Evolutionary conservation across 2,113 vertebrate genomes (phyloP).

Genomic region (Anolis sagrei): DNA sequence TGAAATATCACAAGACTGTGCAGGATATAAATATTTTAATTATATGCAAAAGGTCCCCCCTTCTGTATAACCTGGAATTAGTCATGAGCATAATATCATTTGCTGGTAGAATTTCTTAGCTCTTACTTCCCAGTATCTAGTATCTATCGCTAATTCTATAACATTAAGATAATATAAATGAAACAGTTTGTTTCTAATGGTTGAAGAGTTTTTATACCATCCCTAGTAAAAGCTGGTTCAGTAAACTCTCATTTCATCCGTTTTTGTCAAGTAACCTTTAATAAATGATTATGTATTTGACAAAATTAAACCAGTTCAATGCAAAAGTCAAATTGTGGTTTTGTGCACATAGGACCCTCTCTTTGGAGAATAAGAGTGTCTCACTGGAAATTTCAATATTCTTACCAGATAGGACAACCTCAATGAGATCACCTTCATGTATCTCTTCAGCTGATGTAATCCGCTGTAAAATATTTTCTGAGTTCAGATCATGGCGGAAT

Average conservation of each 20-base stretch:
- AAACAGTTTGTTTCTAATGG: not conserved
- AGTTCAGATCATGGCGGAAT: constrained; percentile 94
- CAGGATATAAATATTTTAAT: too few relatives aligned
- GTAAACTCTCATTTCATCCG: not conserved
- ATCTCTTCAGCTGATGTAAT: constrained; percentile 94
- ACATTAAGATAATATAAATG: not conserved
- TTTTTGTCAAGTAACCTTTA: not conserved
- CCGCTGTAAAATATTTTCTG: constrained; percentile 97
- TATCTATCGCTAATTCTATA: not conserved
- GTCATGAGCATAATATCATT: not conserved
- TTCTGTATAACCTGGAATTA: not conserved
- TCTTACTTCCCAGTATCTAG: too few relatives aligned
- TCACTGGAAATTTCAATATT: constrained; percentile 1
- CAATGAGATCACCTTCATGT: constrained; percentile 95
- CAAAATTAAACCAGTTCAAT: not conserved
- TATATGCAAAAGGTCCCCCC: too few relatives aligned
- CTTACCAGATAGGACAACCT: constrained; percentile 96
- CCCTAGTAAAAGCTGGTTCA: not conserved
- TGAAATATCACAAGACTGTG: too few relatives aligned
- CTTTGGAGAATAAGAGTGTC: not conserved
- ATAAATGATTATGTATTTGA: not conserved
- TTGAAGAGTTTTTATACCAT: not conserved
- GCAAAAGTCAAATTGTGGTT: not conserved
- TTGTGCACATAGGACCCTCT: not conserved
- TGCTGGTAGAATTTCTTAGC: not conserved